phyloP scores from a whole-genome alignment of 2,113 vertebrate species.

The Taxidea taxus region DNA sequence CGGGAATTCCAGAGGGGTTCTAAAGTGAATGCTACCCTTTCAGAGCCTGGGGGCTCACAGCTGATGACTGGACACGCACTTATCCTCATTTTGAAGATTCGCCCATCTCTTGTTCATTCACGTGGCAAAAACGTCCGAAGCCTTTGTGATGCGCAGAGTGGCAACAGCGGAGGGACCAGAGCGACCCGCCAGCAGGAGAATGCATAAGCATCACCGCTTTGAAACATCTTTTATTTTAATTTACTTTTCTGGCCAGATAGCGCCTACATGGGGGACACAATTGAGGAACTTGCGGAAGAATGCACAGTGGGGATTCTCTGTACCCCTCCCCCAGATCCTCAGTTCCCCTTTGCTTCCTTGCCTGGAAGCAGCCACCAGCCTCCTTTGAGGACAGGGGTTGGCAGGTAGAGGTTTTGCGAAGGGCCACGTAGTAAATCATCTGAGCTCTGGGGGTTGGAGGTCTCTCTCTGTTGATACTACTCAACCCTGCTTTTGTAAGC shows the following conservation, averaged over 20 bases:
- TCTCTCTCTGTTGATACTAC: neutral
- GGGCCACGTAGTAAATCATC: neutral
- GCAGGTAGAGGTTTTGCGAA: neutral
- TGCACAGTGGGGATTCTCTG: neutral
- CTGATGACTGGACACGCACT: neutral
- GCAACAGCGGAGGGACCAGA: neutral
- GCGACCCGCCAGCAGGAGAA: neutral
- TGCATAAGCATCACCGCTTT: neutral
- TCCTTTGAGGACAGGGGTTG: neutral
- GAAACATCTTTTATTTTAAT: neutral
- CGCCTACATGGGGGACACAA: rapidly evolving
- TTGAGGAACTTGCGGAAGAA: neutral
- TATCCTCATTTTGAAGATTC: neutral
- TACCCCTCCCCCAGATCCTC: rapidly evolving
- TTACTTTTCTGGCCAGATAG: neutral
- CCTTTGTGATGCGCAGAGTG: neutral
- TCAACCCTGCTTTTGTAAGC: rapidly evolving
- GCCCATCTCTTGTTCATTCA: neutral
- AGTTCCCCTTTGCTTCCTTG: neutral
- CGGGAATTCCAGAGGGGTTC: rapidly evolving
- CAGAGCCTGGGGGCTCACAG: neutral
- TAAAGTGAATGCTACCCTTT: neutral
- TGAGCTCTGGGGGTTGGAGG: rapidly evolving
- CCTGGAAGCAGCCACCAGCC: neutral
- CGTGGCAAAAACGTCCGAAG: neutral